phyloP scores from a whole-genome alignment of 2,888 invertebrate genomes.

The Ommatoiulus sabulosus region DNA sequence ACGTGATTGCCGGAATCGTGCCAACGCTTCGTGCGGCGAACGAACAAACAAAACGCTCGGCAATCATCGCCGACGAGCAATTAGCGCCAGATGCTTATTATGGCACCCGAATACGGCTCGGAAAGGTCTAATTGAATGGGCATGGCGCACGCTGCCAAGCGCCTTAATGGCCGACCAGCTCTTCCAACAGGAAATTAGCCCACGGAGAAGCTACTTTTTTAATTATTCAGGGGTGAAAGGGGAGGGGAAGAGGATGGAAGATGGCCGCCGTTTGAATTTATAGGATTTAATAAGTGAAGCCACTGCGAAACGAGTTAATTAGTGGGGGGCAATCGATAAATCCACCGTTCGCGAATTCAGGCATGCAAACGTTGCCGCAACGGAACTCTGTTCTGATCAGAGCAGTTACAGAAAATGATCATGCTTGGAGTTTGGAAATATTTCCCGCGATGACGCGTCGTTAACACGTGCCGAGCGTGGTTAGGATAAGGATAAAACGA shows the following conservation, averaged over 20 bases:
- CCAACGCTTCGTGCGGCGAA: background rate
- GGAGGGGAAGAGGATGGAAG: background rate
- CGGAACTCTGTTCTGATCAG: background rate
- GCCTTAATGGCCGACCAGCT: background rate
- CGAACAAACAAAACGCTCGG: slow-evolving; percentile 9
- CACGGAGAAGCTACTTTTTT: background rate
- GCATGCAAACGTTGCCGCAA: background rate
- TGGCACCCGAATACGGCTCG: background rate
- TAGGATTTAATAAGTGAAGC: slow-evolving; percentile 10
- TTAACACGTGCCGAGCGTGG: no score
- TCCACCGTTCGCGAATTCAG: background rate
- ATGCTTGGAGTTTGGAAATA: no score
- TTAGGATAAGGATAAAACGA: no score
- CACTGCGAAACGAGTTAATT: background rate
- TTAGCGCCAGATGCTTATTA: slow-evolving; percentile 46
- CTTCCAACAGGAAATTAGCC: background rate
- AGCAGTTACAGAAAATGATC: background rate
- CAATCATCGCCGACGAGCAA: slow-evolving; percentile 19
- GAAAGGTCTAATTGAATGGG: background rate
- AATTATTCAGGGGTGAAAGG: background rate
- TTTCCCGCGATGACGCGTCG: no score
- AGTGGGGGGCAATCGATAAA: background rate
- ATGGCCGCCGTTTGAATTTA: background rate
- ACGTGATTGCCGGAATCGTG: slow-evolving; percentile 41
- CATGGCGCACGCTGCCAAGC: background rate